Evolutionary conservation across 2,888 invertebrate species (phyloP).

Genomic region (Sinopyrophorus schimmeli): DNA sequence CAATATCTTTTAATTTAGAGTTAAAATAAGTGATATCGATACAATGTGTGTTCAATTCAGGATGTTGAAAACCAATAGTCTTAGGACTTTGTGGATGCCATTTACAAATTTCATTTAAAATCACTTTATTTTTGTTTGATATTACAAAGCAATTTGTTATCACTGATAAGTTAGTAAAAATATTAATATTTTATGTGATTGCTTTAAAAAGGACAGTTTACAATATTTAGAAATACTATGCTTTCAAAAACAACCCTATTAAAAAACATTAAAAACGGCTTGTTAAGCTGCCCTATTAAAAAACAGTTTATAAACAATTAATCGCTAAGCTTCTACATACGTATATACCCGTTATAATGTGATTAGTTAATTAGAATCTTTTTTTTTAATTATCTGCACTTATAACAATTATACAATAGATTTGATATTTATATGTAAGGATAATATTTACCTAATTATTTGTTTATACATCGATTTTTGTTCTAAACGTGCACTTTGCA

Average conservation of each 20-base stretch:
- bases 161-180: constrained; percentile 11
- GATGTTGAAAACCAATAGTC: too few relatives aligned
- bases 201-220: too few relatives aligned
- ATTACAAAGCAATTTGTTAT: constrained; percentile 14
- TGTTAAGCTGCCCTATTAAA: constrained; percentile 17
- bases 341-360: constrained; percentile 40
- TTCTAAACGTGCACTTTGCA: constrained; percentile 3
- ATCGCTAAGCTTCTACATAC: constrained; percentile 30
- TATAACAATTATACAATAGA: constrained; percentile 20
- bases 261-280: too few relatives aligned
- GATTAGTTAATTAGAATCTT: constrained; percentile 35
- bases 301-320: constrained; percentile 13
- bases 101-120: too few relatives aligned
- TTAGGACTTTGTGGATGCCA: too few relatives aligned
- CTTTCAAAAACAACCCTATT: too few relatives aligned
- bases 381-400: constrained; percentile 5
- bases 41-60: too few relatives aligned
- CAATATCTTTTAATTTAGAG: too few relatives aligned
- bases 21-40: too few relatives aligned
- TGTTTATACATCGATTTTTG: constrained; percentile 4
- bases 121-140: constrained; percentile 7
- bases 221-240: too few relatives aligned
- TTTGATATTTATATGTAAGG: constrained; percentile 13
- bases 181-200: too few relatives aligned
- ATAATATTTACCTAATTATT: background rate